These are phyloP conservation scores for Petrocephalus microphthalmus DNA, from an alignment of 2,113 vertebrate species.

Conservation along the genomic window DNA sequence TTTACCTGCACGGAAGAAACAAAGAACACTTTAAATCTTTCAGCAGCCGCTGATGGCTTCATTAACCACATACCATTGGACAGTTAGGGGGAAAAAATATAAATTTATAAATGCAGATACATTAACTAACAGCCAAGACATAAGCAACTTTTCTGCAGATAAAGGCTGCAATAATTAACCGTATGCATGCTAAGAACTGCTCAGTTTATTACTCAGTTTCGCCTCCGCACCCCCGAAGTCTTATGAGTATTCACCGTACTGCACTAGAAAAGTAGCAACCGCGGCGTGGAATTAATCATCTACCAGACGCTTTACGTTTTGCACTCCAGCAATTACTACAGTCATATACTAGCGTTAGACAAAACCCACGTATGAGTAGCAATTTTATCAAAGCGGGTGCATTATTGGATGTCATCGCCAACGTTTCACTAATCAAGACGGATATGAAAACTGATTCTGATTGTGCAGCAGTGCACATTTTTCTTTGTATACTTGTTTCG, in stretches of 20 bases:
- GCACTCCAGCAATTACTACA: not conserved
- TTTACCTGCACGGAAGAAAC: slow-evolving; percentile 13
- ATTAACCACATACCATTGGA: not conserved
- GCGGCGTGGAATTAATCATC: not conserved
- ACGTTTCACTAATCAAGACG: not conserved
- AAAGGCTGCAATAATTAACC: not conserved
- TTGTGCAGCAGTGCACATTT: not conserved
- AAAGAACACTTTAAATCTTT: not conserved
- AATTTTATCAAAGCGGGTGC: not conserved
- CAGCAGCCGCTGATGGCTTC: not conserved
- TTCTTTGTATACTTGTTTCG: not conserved
- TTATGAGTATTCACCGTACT: not conserved
- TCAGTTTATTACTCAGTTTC: not conserved
- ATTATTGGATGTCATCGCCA: not conserved
- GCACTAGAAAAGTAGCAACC: not conserved
- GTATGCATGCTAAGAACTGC: not conserved
- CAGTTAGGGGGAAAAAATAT: not conserved
- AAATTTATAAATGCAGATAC: not conserved
- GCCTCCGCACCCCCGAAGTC: not conserved
- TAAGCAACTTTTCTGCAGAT: not conserved
- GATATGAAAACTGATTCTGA: not conserved
- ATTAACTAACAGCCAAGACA: not conserved
- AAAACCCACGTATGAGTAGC: not conserved
- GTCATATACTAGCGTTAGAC: not conserved
- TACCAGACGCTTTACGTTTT: not conserved